phyloP scores from a whole-genome alignment of 2,797 vertebrate species.

The Rhadinocentrus ornatus region DNA sequence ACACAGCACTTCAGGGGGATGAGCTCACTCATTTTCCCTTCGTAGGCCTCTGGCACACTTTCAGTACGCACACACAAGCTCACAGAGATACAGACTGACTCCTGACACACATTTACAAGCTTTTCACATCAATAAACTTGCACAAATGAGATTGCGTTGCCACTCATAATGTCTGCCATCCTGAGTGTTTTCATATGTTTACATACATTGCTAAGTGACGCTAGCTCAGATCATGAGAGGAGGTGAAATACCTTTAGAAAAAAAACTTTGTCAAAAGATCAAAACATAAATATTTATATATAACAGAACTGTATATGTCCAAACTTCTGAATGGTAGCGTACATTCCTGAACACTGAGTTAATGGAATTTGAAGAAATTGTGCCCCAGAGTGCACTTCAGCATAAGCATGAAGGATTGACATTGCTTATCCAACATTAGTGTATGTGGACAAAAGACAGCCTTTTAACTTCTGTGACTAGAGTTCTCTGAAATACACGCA shows the following conservation, averaged over 20 bases:
- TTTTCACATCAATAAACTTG: conserved; percentile 28
- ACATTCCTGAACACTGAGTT: no score
- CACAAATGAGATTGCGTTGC: conserved; percentile 9
- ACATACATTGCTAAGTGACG: not conserved
- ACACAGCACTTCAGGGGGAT: conserved; percentile 47
- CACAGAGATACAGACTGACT: conserved; percentile 34
- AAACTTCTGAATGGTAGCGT: no score
- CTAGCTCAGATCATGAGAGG: conserved; percentile 4
- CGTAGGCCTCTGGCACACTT: conserved; percentile 58
- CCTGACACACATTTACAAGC: conserved; percentile 44
- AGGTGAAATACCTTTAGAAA: not conserved
- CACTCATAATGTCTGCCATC: conserved; percentile 6
- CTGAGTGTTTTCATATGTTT: not conserved
- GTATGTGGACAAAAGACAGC: not conserved
- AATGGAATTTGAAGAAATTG: no score
- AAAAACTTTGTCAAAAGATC: not conserved
- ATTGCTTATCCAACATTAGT: no score
- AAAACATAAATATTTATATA: not conserved
- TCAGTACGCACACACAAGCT: conserved; percentile 38
- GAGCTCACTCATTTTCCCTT: conserved; percentile 67
- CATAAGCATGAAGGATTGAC: no score
- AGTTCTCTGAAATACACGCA: not conserved
- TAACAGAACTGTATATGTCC: not conserved
- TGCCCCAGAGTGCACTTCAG: no score
- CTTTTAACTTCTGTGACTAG: not conserved